Percentiles rank a stretch among this genome's conserved stretches.
phyloP scores from a whole-genome alignment of 1,140 invertebrate genomes.

The Hyles euphorbiae region DNA sequence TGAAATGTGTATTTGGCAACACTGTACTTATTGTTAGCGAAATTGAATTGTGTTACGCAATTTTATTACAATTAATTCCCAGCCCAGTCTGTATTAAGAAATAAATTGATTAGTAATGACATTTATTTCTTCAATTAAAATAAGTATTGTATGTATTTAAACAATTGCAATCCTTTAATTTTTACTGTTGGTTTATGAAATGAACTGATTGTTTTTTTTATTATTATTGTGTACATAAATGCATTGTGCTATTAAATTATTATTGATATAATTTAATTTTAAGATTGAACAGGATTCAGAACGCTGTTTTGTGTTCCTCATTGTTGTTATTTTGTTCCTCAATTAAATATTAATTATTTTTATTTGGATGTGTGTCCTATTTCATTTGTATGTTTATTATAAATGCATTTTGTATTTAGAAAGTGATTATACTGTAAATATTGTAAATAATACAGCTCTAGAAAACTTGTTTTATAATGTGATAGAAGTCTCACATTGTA shows the following conservation, averaged over 20 bases:
- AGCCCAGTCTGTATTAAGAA: too few relatives aligned
- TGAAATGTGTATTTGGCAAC: too few relatives aligned
- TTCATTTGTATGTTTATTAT: slow-evolving; percentile 25
- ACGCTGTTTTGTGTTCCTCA: slow-evolving; percentile 39
- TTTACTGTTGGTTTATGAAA: slow-evolving; percentile 37
- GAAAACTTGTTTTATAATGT: slow-evolving; percentile 70
- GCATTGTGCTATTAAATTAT: slow-evolving; percentile 35
- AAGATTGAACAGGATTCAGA: slow-evolving; percentile 31
- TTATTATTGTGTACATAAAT: slow-evolving; percentile 19
- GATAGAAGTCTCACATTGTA: slow-evolving; percentile 65
- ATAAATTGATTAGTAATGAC: too few relatives aligned
- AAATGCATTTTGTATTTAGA: slow-evolving; percentile 49
- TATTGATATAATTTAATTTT: slow-evolving; percentile 25
- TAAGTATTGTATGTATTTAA: too few relatives aligned
- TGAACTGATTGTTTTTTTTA: slow-evolving; percentile 33
- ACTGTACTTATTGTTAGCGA: too few relatives aligned
- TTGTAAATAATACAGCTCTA: slow-evolving; percentile 60
- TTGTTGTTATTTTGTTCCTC: slow-evolving; percentile 61
- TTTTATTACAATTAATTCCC: too few relatives aligned
- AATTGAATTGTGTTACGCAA: too few relatives aligned
- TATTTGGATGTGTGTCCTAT: slow-evolving; percentile 17
- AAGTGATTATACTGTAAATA: slow-evolving; percentile 53
- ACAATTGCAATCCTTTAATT: background rate
- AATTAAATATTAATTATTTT: slow-evolving; percentile 25
- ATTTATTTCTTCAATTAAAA: too few relatives aligned